Evolutionary conservation across 2,888 invertebrate genomes (phyloP).

Genomic region (Petrophora chlorosata): DNA sequence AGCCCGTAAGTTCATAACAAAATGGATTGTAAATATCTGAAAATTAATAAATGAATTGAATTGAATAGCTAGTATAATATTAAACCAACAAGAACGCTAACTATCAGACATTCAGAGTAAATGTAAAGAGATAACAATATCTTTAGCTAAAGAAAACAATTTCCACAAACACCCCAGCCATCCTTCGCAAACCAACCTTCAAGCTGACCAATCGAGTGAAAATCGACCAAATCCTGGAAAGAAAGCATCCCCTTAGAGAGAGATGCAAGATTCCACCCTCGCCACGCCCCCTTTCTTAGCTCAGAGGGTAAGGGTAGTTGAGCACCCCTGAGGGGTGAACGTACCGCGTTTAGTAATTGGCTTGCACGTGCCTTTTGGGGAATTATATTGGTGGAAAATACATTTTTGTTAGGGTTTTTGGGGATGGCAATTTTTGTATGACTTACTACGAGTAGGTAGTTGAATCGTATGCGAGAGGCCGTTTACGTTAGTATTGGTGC

Average conservation of each 20-base stretch:
- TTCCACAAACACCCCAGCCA: not conserved
- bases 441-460: too few relatives aligned
- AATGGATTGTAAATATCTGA: too few relatives aligned
- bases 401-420: constrained; percentile 1
- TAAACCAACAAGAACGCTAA: too few relatives aligned
- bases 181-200: constrained; percentile 8
- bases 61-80: too few relatives aligned
- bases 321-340: constrained; percentile 58
- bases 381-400: constrained; percentile 16
- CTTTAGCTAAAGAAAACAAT: too few relatives aligned
- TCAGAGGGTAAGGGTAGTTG: constrained; percentile 54
- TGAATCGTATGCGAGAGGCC: too few relatives aligned
- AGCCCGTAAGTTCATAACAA: too few relatives aligned
- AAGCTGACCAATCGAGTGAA: constrained; percentile 30
- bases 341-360: constrained; percentile 58
- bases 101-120: too few relatives aligned
- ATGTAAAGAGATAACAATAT: too few relatives aligned
- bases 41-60: too few relatives aligned
- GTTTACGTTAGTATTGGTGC: too few relatives aligned
- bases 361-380: constrained; percentile 51
- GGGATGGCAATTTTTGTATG: not conserved
- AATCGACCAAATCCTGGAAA: constrained; percentile 32
- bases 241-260: constrained; percentile 42
- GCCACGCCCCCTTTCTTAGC: constrained; percentile 69
- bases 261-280: constrained; percentile 57